A percentile compares a stretch with the other conserved stretches of the same genome.
Evolutionary conservation across 2,888 invertebrate species (phyloP).

Genomic region (Agrochola macilenta): DNA sequence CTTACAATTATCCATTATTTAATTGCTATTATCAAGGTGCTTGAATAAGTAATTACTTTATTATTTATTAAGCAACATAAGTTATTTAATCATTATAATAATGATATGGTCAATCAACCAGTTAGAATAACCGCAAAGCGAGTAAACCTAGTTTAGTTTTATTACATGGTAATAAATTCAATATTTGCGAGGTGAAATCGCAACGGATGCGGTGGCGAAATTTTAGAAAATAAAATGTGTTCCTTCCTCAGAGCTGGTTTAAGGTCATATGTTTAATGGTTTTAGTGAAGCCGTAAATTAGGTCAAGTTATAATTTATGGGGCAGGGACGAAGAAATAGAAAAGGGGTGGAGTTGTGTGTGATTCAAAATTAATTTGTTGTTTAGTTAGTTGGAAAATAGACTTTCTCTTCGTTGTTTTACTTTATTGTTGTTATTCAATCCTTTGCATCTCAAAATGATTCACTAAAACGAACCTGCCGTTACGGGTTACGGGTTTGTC

Average conservation of each 20-base stretch:
- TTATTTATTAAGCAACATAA: conserved; percentile 5
- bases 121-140: conserved; percentile 6
- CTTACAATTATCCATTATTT: conserved; percentile 1
- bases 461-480: not conserved
- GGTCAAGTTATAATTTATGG: conserved; percentile 7
- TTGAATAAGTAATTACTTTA: conserved; percentile 12
- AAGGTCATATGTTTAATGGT: conserved; percentile 10
- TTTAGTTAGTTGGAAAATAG: not conserved
- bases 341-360: not conserved
- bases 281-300: conserved; percentile 11
- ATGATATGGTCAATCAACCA: not conserved
- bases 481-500: too few species aligned
- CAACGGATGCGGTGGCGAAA: conserved; percentile 9
- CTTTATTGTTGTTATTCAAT: not conserved
- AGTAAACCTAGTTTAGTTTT: conserved; percentile 34
- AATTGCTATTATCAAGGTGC: not conserved
- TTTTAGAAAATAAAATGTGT: conserved; percentile 5
- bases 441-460: not conserved
- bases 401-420: too few species aligned
- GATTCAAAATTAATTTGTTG: not conserved
- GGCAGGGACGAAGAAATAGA: not conserved
- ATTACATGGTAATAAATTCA: conserved; percentile 14
- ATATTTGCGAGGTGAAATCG: conserved; percentile 21
- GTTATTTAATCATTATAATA: conserved; percentile 8
- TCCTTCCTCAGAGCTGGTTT: conserved; percentile 3